Evolutionary conservation across 2,888 invertebrate species (phyloP).

Genomic region (Hyposoter dolosus): DNA sequence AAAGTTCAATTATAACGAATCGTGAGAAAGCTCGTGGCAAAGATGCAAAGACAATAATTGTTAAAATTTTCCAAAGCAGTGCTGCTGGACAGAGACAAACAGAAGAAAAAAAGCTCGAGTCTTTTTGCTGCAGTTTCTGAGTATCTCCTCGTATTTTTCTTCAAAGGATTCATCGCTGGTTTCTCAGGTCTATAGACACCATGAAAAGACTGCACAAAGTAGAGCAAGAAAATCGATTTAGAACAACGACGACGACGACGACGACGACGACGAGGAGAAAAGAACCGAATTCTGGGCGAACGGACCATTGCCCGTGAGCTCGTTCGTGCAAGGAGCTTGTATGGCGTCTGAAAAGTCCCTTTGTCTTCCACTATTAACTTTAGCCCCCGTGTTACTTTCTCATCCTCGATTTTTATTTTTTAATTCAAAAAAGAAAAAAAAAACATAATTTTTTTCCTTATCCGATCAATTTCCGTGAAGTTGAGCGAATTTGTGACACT

Average conservation of each 20-base stretch:
- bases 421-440: not conserved
- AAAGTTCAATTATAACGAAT: too few species aligned
- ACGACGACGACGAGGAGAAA: constrained; percentile 10
- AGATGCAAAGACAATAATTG: constrained; percentile 20
- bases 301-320: constrained; percentile 47
- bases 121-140: not conserved
- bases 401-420: constrained; percentile 6
- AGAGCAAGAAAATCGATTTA: constrained; percentile 60
- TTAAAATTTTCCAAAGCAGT: constrained; percentile 34
- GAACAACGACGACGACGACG: constrained; percentile 34
- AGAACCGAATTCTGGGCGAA: constrained; percentile 48
- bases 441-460: not conserved
- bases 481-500: too few species aligned
- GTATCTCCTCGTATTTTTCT: not conserved
- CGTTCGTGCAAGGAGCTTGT: constrained; percentile 7
- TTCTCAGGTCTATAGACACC: constrained; percentile 11
- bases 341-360: constrained; percentile 33
- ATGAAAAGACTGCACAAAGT: constrained; percentile 52
- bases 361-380: constrained; percentile 54
- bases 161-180: constrained; percentile 20
- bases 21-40: constrained; percentile 23
- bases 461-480: too few species aligned
- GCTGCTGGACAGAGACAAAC: constrained; percentile 24
- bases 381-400: not conserved
- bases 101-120: constrained; percentile 9